Base-by-base conservation (phyloP, 2,113 vertebrate genomes). In the Sinocyclocheilus anshuiensis region DNA sequence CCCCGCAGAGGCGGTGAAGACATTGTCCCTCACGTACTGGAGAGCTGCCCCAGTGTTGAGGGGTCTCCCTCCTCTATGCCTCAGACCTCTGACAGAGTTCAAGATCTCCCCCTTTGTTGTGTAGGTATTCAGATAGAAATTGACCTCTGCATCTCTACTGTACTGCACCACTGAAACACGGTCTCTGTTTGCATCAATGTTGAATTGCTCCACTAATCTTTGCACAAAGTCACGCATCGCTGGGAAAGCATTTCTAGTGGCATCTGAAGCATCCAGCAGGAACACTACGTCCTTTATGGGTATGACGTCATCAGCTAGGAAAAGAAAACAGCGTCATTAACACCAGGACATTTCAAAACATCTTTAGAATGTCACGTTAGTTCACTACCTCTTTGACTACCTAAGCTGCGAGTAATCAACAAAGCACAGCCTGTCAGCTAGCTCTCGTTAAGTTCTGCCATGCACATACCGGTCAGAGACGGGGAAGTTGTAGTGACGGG, bases 261-360 rank as follows among this genome's bases (percentile, higher is more conserved):
- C 89, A 89, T 95, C 93, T 16, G 94, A 93, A 12, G 92, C 93
- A 88, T 95, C 94, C 90, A 95, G 83, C 88, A 95, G 89, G 89
- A 95, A 94, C 39, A 95, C 94, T 89, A 95, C 53, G 87, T 95
- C 94, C 16, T 83, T 87, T 77, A 53, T 75, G 77, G 67, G 24
- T 91, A 94, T 93, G 90, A 24, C 10, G 53, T 75, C 36, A 15
- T 88, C 87, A 83, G 83, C 87, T 88, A 83, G 61, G 61, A 82
- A 45, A 45, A 45, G 42, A 45, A 45, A 45, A 45, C 36, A 86
- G 61, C 29, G 16, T 29, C 53, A 63, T 81, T 63, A 81, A 63
- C 24, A 50, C 53, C 2, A 16, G 22, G 36, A 48, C 1, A 50
- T 48, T 81, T 59, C 24, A 59, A 65, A 26, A 67, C 29, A 59